Evolutionary conservation across 2,797 vertebrate species (phyloP).

Genomic region (Galagoides demidoff): DNA sequence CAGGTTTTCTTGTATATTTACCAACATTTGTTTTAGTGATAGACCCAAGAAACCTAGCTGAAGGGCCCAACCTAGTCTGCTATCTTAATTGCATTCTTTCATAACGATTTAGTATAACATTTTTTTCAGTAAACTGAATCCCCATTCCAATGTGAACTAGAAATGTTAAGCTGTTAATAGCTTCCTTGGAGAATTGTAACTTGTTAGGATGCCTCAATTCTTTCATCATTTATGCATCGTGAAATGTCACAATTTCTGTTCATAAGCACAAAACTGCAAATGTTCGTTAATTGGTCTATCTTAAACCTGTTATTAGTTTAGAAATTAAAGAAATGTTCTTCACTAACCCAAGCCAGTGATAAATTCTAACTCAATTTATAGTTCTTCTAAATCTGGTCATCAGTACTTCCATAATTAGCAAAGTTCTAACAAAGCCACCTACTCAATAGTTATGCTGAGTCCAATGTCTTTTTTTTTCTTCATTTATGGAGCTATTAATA

Average conservation of each 20-base stretch:
- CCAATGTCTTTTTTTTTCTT: slow-evolving; percentile 61
- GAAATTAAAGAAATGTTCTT: slow-evolving; percentile 56
- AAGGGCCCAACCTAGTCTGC: neutral
- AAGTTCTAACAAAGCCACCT: slow-evolving; percentile 74
- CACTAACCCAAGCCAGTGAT: slow-evolving; percentile 57
- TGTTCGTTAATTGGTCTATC: slow-evolving; percentile 64
- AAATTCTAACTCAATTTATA: slow-evolving; percentile 59
- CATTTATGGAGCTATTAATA: slow-evolving; percentile 73
- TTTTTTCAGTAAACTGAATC: slow-evolving; percentile 63
- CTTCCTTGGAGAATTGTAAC: slow-evolving; percentile 57
- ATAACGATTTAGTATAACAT: slow-evolving; percentile 50
- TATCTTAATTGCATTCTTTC: slow-evolving; percentile 66
- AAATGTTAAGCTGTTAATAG: slow-evolving; percentile 73
- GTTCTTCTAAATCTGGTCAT: slow-evolving; percentile 68
- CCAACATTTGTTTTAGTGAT: slow-evolving; percentile 15
- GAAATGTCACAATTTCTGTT: slow-evolving; percentile 78
- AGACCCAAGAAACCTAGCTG: slow-evolving; percentile 17
- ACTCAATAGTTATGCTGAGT: slow-evolving; percentile 73
- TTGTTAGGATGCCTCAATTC: slow-evolving; percentile 63
- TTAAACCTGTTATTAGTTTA: slow-evolving; percentile 72
- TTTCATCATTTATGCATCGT: slow-evolving; percentile 76
- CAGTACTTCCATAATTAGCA: slow-evolving; percentile 72
- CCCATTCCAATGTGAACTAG: slow-evolving; percentile 53
- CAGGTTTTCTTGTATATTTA: slow-evolving; percentile 7
- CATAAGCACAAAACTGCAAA: slow-evolving; percentile 63